phyloP scores from a whole-genome alignment of 2,888 invertebrate genomes.

The Terebella lapidaria region DNA sequence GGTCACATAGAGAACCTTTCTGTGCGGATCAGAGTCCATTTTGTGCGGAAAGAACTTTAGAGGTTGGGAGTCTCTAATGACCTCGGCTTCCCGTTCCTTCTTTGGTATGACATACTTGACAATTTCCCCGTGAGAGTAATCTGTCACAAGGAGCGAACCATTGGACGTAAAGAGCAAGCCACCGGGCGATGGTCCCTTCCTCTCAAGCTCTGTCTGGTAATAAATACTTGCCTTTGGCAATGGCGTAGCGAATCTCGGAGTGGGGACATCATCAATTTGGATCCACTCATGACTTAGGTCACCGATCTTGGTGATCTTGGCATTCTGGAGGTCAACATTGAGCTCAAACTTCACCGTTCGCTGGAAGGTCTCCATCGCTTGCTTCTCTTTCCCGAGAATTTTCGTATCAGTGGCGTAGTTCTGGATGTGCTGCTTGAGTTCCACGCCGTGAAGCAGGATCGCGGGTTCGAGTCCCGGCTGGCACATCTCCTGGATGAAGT shows the following conservation, averaged over 20 bases:
- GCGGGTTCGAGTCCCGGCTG: neutral
- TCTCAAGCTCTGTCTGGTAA: neutral
- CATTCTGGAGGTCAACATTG: neutral
- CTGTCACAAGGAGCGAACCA: neutral
- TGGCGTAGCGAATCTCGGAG: neutral
- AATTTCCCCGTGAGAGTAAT: neutral
- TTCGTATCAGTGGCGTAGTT: neutral
- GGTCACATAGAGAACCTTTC: slow-evolving; percentile 2
- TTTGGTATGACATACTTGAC: neutral
- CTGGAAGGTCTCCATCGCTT: neutral
- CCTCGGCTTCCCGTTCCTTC: neutral
- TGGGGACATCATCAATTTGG: neutral
- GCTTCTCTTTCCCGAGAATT: neutral
- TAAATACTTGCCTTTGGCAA: neutral
- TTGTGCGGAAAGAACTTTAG: neutral
- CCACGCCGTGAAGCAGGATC: neutral
- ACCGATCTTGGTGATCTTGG: neutral
- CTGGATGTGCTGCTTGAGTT: neutral
- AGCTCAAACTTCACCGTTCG: neutral
- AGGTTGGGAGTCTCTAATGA: neutral
- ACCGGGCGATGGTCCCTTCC: neutral
- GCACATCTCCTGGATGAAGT: neutral
- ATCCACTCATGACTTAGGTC: neutral
- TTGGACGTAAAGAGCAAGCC: neutral
- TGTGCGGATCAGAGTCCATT: neutral